Evolutionary conservation across 2,797 vertebrate species (phyloP).

Genomic region (Micromesistius poutassou): DNA sequence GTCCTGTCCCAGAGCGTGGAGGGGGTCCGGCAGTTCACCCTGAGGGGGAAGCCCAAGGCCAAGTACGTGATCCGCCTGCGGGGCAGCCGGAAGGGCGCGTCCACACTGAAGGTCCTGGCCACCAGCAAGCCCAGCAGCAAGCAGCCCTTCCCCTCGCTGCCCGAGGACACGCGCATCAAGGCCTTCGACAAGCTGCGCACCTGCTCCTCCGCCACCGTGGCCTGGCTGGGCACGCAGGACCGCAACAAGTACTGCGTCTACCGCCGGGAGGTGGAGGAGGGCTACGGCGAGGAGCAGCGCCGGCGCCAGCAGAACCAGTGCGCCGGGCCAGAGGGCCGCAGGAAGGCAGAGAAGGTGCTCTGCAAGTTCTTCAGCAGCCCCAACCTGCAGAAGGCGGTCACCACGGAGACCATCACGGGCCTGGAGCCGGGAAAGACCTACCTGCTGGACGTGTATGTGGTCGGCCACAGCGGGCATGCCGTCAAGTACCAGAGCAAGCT

Average conservation of each 20-base stretch:
- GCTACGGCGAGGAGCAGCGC: slow-evolving; percentile 85
- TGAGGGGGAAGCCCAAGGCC: slow-evolving; percentile 92
- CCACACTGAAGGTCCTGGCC: slow-evolving; percentile 87
- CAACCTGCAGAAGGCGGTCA: slow-evolving; percentile 94
- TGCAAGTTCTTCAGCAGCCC: slow-evolving; percentile 98
- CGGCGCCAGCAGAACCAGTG: slow-evolving; percentile 93
- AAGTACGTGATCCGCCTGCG: slow-evolving; percentile 91
- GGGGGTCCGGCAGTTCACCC: slow-evolving; percentile 89
- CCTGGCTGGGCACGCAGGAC: slow-evolving; percentile 96
- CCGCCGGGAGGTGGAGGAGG: slow-evolving; percentile 85
- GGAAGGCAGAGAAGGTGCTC: slow-evolving; percentile 93
- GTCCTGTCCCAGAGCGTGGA: slow-evolving; percentile 90
- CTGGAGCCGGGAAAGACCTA: slow-evolving; percentile 92
- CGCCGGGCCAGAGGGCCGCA: slow-evolving; percentile 86
- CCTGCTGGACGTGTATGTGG: slow-evolving; percentile 95
- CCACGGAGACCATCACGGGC: slow-evolving; percentile 91
- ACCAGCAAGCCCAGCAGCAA: slow-evolving; percentile 86
- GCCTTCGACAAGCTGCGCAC: slow-evolving; percentile 96
- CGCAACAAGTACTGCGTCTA: slow-evolving; percentile 98
- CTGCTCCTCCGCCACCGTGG: slow-evolving; percentile 89
- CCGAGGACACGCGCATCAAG: slow-evolving; percentile 94
- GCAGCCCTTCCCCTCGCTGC: slow-evolving; percentile 90
- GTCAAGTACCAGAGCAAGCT: slow-evolving; percentile 99
- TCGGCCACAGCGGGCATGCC: slow-evolving; percentile 91
- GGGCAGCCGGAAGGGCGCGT: slow-evolving; percentile 89